phyloP scores from a whole-genome alignment of 2,113 vertebrate genomes.

The Centropus unirufus region DNA sequence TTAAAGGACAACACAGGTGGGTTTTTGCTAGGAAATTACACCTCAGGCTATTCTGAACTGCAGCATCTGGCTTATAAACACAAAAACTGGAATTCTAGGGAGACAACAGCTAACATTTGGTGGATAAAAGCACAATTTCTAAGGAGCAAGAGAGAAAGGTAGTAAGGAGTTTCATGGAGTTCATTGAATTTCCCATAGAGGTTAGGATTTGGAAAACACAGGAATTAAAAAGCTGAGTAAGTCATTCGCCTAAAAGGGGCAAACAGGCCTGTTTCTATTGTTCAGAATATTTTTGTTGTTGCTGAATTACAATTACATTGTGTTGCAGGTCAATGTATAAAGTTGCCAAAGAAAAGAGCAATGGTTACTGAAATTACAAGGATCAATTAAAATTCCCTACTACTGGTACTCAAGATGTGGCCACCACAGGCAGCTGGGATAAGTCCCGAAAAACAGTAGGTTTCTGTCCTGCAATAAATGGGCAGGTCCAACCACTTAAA shows the following conservation, averaged over 20 bases:
- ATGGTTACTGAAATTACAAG: not conserved
- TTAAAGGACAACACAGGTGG: slow-evolving; percentile 19
- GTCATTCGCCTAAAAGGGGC: not conserved
- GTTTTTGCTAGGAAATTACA: not conserved
- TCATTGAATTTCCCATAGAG: not conserved
- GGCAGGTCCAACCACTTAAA: not conserved
- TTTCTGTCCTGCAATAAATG: not conserved
- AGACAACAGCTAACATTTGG: not conserved
- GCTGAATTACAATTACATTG: not conserved
- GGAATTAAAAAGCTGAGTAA: not conserved
- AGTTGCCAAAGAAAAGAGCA: not conserved
- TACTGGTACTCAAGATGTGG: accelerated
- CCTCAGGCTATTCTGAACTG: not conserved
- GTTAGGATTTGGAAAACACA: not conserved
- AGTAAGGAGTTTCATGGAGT: not conserved
- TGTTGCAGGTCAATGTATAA: not conserved
- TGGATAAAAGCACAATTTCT: not conserved
- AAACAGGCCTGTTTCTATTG: not conserved
- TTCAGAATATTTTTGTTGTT: not conserved
- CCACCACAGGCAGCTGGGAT: not conserved
- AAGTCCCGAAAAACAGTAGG: not conserved
- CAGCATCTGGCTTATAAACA: slow-evolving; percentile 22
- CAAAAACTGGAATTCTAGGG: not conserved
- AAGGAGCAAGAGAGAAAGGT: not conserved
- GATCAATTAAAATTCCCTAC: not conserved